Evolutionary conservation across 2,888 invertebrate genomes (phyloP).

Genomic region (Odontocerum albicorne): DNA sequence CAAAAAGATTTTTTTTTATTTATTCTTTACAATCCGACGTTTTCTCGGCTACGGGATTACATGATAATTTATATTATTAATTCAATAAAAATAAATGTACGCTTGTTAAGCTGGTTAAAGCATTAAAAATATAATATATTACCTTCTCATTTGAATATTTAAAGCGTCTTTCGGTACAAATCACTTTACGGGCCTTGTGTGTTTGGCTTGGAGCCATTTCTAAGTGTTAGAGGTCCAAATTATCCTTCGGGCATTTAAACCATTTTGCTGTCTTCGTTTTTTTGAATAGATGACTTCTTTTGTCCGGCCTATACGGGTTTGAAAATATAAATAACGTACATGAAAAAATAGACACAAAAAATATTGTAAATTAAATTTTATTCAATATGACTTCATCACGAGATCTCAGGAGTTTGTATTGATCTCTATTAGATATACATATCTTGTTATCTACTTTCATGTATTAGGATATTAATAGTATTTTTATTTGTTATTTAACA

Average conservation of each 20-base stretch:
- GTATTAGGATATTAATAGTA: too few relatives aligned
- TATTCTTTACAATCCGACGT: slow-evolving; percentile 32
- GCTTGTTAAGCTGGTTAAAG: slow-evolving; percentile 26
- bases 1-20: slow-evolving; percentile 13
- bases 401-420: too few relatives aligned
- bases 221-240: slow-evolving; percentile 8
- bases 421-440: too few relatives aligned
- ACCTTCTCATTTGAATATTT: slow-evolving; percentile 28
- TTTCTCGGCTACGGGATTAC: slow-evolving; percentile 34
- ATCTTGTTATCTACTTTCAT: too few relatives aligned
- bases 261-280: slow-evolving; percentile 25
- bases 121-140: slow-evolving; percentile 28
- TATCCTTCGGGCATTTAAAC: slow-evolving; percentile 16
- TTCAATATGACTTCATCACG: too few relatives aligned
- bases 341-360: too few relatives aligned
- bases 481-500: too few relatives aligned
- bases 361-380: too few relatives aligned
- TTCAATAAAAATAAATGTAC: slow-evolving; percentile 36
- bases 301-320: too few relatives aligned
- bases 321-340: too few relatives aligned
- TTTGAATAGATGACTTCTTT: not conserved
- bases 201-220: slow-evolving; percentile 4
- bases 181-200: slow-evolving; percentile 20
- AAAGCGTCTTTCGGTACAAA: slow-evolving; percentile 23
- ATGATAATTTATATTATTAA: slow-evolving; percentile 36